phyloP scores from a whole-genome alignment of 2,888 invertebrate species.

The Polyploca ridens region DNA sequence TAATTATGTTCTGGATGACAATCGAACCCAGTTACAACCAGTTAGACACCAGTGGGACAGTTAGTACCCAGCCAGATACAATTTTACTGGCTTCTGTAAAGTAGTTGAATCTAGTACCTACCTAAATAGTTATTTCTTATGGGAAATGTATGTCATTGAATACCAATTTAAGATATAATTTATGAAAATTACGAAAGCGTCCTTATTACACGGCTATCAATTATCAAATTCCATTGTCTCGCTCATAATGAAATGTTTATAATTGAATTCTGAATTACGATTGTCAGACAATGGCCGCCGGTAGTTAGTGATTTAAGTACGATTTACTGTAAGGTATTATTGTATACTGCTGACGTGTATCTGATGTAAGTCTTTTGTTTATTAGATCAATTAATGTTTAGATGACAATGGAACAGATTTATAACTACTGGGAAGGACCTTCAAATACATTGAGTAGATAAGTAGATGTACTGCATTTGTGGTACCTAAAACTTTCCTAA shows the following conservation, averaged over 20 bases:
- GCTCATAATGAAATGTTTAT: constrained; percentile 20
- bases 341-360: not conserved
- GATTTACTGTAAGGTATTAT: not conserved
- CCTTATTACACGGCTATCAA: constrained; percentile 30
- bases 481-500: too few relatives aligned
- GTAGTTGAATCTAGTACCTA: not conserved
- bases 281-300: constrained; percentile 19
- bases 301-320: not conserved
- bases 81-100: not conserved
- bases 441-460: too few relatives aligned
- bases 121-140: not conserved
- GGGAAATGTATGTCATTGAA: not conserved
- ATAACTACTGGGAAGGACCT: not conserved
- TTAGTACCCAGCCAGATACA: too few relatives aligned
- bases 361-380: not conserved
- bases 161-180: not conserved
- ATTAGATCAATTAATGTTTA: not conserved
- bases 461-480: too few relatives aligned
- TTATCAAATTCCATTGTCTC: constrained; percentile 30
- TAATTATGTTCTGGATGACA: too few relatives aligned
- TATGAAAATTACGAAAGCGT: constrained; percentile 9
- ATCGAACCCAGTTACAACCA: too few relatives aligned
- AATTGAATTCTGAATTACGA: constrained; percentile 32
- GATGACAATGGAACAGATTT: not conserved
- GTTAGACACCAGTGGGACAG: too few relatives aligned